Conservation (phyloP, 2,888 invertebrate genomes). For the Baronia brevicornis region DNA sequence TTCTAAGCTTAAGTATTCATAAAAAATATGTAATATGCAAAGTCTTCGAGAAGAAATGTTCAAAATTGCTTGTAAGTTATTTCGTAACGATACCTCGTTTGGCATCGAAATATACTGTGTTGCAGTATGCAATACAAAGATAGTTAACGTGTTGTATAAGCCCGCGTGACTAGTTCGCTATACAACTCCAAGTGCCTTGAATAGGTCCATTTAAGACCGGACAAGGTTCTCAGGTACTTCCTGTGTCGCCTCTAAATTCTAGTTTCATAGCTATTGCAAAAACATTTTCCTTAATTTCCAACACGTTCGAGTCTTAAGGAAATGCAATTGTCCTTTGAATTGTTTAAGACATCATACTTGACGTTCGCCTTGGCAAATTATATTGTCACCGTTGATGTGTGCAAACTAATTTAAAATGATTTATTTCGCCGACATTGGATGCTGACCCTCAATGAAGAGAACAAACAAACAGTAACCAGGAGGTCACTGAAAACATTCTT, state of each 20-base stretch:
- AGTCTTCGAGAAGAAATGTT: not conserved
- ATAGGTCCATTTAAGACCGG: conserved; percentile 9
- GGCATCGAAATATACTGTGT: too few species aligned
- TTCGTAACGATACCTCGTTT: too few species aligned
- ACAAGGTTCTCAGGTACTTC: conserved; percentile 6
- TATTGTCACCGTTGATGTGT: too few species aligned
- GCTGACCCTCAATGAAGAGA: too few species aligned
- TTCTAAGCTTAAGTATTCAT: too few species aligned
- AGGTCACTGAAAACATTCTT: too few species aligned
- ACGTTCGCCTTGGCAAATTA: too few species aligned
- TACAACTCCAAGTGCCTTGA: conserved; percentile 3
- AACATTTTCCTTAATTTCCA: conserved; percentile 12
- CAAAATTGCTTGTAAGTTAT: too few species aligned
- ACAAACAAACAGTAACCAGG: too few species aligned
- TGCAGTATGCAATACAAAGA: conserved; percentile 10
- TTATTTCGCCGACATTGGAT: too few species aligned
- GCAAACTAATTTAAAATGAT: too few species aligned
- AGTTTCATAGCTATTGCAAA: conserved; percentile 1
- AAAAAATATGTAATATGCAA: conserved; percentile 4
- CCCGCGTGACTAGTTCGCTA: conserved; percentile 12
- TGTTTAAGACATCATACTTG: too few species aligned
- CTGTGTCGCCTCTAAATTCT: conserved; percentile 3
- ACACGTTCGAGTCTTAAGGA: conserved; percentile 9
- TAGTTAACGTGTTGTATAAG: conserved; percentile 5
- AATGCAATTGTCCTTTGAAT: not conserved